Base-by-base conservation (phyloP, 1,140 invertebrate genomes). In the Agrilus planipennis region DNA sequence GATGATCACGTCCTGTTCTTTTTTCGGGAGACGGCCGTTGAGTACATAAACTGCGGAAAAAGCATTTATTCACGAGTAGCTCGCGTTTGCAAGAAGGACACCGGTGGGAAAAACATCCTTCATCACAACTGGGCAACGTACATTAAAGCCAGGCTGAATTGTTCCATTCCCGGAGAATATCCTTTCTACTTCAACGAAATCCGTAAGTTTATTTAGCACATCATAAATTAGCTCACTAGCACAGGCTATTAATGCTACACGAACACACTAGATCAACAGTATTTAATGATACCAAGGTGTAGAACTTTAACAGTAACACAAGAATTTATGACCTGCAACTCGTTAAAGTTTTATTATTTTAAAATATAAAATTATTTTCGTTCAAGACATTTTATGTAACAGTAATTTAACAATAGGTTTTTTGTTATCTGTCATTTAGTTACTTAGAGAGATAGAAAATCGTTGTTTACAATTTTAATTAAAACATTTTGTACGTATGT, bases 121-220 rank as follows among this genome's bases (percentile, higher is more conserved):
- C 75, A 75, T 49, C 84, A 89, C 60, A 87, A 87, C 52, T 92
- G 86, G 85, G 86, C 83, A 30, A 89, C 88, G 17, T 93, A 88
- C 61, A 72, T 90, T 42, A 93, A 93, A 69, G 88, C 89, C 2
- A 67, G 88, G 41, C 76, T 94, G 46, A 92, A 92, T 68, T 94
- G 89, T 61, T 91, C 86, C 50, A 84, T 90, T 54, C 85, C 86
- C 27, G 86, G 86, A 55, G 84, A 90, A 57, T 89, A 86, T 60
- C 87, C 86, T 1, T 89, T 88, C 65, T 90, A 90, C 63, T 92
- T 92, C 68, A 85, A 92, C 65, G 85, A 91, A 73, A 89, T 93
- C 53, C 87, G 84, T 88, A 72, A 83, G 81, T 80, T 16, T n/a
- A n/a, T n/a, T n/a, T n/a, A n/a, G n/a, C n/a, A n/a, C n/a, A 3